phyloP scores from a whole-genome alignment of 2,797 vertebrate genomes.

The Urocyon cinereoargenteus region DNA sequence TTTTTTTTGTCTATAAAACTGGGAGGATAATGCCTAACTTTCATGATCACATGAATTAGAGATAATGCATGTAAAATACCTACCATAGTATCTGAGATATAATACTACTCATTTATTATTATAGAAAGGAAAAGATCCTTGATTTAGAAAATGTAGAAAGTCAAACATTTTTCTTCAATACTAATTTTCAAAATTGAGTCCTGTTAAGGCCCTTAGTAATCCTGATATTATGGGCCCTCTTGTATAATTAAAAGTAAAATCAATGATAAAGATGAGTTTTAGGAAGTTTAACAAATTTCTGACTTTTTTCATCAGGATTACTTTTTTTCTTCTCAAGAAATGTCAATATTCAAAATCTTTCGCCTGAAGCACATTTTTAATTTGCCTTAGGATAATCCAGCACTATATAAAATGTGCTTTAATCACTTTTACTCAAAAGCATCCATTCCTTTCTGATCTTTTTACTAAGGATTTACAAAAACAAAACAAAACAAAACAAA shows the following conservation, averaged over 20 bases:
- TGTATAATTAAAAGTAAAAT: slow-evolving; percentile 31
- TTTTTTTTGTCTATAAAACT: background rate
- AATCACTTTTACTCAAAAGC: slow-evolving; percentile 38
- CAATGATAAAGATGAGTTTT: slow-evolving; percentile 50
- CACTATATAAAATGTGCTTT: slow-evolving; percentile 67
- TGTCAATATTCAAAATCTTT: slow-evolving; percentile 65
- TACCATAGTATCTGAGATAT: background rate
- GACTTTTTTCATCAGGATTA: slow-evolving; percentile 11
- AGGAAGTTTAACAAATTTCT: slow-evolving; percentile 56
- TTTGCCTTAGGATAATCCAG: slow-evolving; percentile 57
- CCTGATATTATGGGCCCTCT: background rate
- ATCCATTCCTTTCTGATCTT: slow-evolving; percentile 51
- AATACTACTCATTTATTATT: background rate
- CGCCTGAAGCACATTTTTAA: slow-evolving; percentile 65
- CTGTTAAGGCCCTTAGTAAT: background rate
- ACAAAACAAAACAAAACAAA: background rate
- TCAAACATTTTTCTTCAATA: background rate
- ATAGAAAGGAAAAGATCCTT: background rate
- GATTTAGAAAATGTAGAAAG: slow-evolving; percentile 15
- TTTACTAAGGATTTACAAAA: slow-evolving; percentile 40
- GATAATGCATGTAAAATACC: background rate
- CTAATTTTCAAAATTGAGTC: background rate
- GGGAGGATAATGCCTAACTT: background rate
- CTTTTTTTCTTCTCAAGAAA: slow-evolving; percentile 56
- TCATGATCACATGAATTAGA: background rate